Evolutionary conservation across 2,888 invertebrate genomes (phyloP), one percentile per base, ranked within the genome.

Genomic region (Stenotaenia linearis): DNA sequence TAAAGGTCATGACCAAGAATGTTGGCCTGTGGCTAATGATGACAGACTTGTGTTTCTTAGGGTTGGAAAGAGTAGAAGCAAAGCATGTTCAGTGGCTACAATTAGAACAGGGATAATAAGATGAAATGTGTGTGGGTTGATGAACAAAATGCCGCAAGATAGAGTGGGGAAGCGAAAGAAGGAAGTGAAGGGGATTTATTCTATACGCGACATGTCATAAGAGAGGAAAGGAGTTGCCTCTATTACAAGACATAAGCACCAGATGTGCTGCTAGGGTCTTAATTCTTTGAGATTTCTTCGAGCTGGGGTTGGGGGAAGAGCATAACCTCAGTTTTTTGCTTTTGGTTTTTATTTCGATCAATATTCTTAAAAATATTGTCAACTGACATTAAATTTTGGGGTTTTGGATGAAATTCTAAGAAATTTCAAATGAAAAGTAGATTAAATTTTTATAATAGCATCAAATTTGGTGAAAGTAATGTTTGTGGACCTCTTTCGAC

Each of bases 181-280:
- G 25, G 61, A 25, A 61, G 25, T 23, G 23, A 10, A 61, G 25
- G 61, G 61, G 61, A 61, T 61, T 61, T 61, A 61, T 28, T 21
- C 61, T 61, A 25, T 28, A 61, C 28, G 28, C 28, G 61, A 61
- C 61, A 61, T 61, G 61, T 61, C 23, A 23, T 25, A 61, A 56
- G 61, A 25, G 61, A 61, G 61, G 23, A 12, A 61, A 61, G 61
- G 61, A 61, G 61, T 61, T 61, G 23, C 61, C 61, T 61, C 61
- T 28, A 61, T 61, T 61, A 61, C 61, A 25, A 61, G 61, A 61
- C 61, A 61, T 61, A 61, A 61, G 61, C 61, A 23, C 61, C 61
- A 61, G 61, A 61, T 61, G 61, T 61, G 45, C 61, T 61, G 61
- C 61, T 61, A 10, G 61, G 61, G 61, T 61, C 61, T 61, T 61